Evolutionary conservation across 2,797 vertebrate genomes (phyloP), one percentile per base, ranked within the genome.

Genomic region (Loris lydekkerianus): DNA sequence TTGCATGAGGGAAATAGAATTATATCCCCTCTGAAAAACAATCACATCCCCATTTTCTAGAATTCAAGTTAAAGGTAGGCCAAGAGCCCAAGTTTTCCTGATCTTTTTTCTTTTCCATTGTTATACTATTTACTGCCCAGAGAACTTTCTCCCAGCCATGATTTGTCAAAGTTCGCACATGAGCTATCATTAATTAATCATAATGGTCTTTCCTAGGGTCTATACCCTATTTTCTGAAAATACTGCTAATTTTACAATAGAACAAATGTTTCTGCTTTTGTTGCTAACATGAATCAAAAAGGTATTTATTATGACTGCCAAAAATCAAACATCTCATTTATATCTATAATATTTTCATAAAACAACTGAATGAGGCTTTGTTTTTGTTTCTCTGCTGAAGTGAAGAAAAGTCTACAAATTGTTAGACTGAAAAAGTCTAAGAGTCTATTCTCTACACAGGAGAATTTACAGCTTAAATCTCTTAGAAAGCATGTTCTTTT

Each of bases 321-420:
- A 94, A 93, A 94, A 72, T 75, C 17, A 94, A 83, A 83, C 10
- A 80, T 29, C 37, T 96, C 67, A 63, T 15, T 67, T 15, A n/a
- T 53, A 69, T 56, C 31, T 88, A 69, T 53, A 53, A 53, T 15
- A 53, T 17, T 80, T 95, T 75, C 91, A 94, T 18, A 94, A 69
- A 90, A 94, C n/a, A 89, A 90, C 25, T 83, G 21, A 75, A 8
- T 70, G 17, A 97, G 31, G 34, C 88, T 83, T 90, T 18, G 31
- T 43, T 94, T 91, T 86, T 75, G 17, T 56, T 63, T 86, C 63
- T 84, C 89, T 85, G 27, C 72, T 96, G 70, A 93, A 88, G 34
- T 43, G 20, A 81, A 34, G 89, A 88, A 77, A 91, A 70, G 31
- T 6, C 31, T 80, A 58, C 43, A 0, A 76, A 82, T 67, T 34